Conservation (phyloP, 1,140 invertebrate genomes). For the Heliconius nattereri region DNA sequence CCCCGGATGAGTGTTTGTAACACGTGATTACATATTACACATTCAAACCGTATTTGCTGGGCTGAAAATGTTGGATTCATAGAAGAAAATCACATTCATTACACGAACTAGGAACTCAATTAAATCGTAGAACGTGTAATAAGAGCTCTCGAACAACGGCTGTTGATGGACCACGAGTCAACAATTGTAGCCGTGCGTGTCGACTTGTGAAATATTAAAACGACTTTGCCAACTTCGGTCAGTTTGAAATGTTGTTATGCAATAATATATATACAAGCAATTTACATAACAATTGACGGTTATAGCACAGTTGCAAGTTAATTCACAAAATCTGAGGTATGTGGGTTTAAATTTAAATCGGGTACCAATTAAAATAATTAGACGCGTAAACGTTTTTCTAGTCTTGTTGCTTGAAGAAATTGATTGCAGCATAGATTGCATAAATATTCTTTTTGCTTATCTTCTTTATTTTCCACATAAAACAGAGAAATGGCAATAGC, state of each 20-base stretch:
- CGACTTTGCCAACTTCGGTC: constrained; percentile 1
- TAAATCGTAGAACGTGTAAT: constrained; percentile 54
- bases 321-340: too few relatives aligned
- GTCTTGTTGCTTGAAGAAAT: too few relatives aligned
- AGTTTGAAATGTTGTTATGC: background rate
- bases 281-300: background rate
- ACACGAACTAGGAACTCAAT: constrained; percentile 54
- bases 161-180: constrained; percentile 50
- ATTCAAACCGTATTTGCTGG: constrained; percentile 38
- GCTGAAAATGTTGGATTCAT: constrained; percentile 29
- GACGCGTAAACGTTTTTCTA: too few relatives aligned
- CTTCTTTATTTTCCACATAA: too few relatives aligned
- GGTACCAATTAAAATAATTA: too few relatives aligned
- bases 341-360: too few relatives aligned
- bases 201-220: constrained; percentile 15
- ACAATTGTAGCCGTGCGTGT: constrained; percentile 18
- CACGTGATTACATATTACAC: constrained; percentile 39
- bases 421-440: too few relatives aligned
- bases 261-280: background rate
- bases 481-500: too few relatives aligned
- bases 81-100: constrained; percentile 49
- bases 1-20: constrained; percentile 30
- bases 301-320: background rate
- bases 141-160: constrained; percentile 47
- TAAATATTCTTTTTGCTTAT: too few relatives aligned